Conservation (phyloP, 1,140 invertebrate genomes). For the Drosophila bifasciata region DNA sequence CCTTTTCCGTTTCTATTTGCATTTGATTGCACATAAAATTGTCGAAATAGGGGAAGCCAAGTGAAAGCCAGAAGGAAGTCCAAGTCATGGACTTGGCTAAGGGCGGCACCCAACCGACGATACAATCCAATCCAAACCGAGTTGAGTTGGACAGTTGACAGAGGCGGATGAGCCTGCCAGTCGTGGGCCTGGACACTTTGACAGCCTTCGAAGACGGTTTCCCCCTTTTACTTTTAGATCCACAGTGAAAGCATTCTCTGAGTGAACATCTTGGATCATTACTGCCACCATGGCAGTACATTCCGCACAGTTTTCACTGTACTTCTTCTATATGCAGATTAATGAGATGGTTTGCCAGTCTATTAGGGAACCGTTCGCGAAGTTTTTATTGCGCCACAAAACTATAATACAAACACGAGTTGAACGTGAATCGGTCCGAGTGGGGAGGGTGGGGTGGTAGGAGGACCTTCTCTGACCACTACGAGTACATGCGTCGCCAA, state of each 20-base stretch:
- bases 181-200: constrained; percentile 70
- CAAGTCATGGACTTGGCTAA: constrained; percentile 1
- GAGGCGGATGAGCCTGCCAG: constrained; percentile 77
- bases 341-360: constrained; percentile 58
- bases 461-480: constrained; percentile 22
- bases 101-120: neutral
- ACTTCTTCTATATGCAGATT: constrained; percentile 53
- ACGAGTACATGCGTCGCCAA: constrained; percentile 49
- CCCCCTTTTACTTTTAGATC: neutral
- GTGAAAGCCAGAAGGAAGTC: constrained; percentile 57
- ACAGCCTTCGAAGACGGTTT: constrained; percentile 61
- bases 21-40: constrained; percentile 83
- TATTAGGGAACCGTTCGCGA: constrained; percentile 56
- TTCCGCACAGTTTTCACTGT: neutral
- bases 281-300: too few relatives aligned
- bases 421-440: constrained; percentile 11
- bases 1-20: constrained; percentile 59
- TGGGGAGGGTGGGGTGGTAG: too few relatives aligned
- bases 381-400: constrained; percentile 69
- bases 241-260: constrained; percentile 1
- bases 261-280: too few relatives aligned
- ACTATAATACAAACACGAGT: constrained; percentile 70
- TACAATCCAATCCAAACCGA: constrained; percentile 2
- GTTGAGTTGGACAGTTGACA: constrained; percentile 56
- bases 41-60: constrained; percentile 58